Evolutionary conservation across 1,140 invertebrate species (phyloP).

Genomic region (Radopholus similis): DNA sequence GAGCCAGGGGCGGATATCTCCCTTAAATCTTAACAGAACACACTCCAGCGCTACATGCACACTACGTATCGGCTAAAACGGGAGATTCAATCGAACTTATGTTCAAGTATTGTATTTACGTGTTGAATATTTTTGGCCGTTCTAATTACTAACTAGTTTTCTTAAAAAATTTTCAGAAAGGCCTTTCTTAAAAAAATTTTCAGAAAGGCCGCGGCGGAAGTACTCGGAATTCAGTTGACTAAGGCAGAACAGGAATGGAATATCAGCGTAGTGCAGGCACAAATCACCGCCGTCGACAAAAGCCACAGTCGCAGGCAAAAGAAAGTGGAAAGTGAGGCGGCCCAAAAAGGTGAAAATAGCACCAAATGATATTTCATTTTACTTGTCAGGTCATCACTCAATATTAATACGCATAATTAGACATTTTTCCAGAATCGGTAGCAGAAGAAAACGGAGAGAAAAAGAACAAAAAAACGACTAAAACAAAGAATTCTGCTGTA

Average conservation of each 20-base stretch:
- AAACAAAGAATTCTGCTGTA: neutral
- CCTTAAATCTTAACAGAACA: neutral
- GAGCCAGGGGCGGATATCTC: neutral
- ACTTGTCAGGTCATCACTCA: neutral
- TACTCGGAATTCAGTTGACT: conserved; percentile 68
- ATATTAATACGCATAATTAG: neutral
- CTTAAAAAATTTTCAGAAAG: neutral
- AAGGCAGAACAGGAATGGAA: conserved; percentile 70
- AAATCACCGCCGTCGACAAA: neutral
- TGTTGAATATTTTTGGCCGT: too few species aligned
- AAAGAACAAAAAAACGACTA: neutral
- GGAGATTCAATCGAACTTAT: conserved; percentile 74
- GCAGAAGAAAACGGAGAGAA: neutral
- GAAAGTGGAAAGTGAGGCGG: too few species aligned
- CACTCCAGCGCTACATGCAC: conserved; percentile 69
- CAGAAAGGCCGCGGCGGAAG: conserved; percentile 69
- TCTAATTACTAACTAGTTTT: too few species aligned
- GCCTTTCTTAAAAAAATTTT: conserved; percentile 48
- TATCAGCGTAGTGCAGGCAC: neutral
- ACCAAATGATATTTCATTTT: neutral
- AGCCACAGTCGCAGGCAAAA: too few species aligned
- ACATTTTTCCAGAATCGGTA: neutral
- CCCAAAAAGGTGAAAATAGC: neutral
- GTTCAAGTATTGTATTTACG: too few species aligned
- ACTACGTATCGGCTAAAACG: conserved; percentile 79